These are phyloP conservation scores for Oryctolagus cuniculus DNA, from an alignment of 2,113 vertebrate genomes.

Conservation along the genomic window mOryCun1.1 NC_091438.1:123270001-123270500, in stretches of 20 bases:
- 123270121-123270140: neutral
- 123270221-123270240: neutral
- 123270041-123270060: neutral
- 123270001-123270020: slow-evolving; percentile 19
- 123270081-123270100: neutral
- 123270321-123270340: neutral
- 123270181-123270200: neutral
- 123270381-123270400: neutral
- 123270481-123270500: no score
- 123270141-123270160: neutral
- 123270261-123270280: neutral
- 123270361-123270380: neutral
- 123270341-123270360: neutral
- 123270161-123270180: neutral
- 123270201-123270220: neutral
- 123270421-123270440: no score
- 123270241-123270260: neutral
- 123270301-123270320: neutral
- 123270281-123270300: neutral
- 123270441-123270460: no score
- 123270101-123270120: neutral
- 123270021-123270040: slow-evolving; percentile 34
- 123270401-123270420: no score
- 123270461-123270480: no score
- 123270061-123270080: neutral